phyloP scores from a whole-genome alignment of 1,140 invertebrate species.

The Propsilocerus akamusi region DNA sequence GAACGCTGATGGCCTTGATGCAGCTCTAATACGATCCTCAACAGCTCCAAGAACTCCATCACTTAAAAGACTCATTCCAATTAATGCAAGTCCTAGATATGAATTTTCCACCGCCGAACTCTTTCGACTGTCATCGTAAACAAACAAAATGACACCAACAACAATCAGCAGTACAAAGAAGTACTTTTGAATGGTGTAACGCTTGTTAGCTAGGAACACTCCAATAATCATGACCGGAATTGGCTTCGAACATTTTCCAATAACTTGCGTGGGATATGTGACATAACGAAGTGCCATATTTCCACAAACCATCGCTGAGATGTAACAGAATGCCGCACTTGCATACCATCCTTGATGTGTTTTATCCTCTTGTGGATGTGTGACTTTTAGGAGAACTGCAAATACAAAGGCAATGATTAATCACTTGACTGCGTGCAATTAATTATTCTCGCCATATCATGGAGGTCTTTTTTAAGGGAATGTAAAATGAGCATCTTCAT shows the following conservation, averaged over 20 bases:
- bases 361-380: constrained; percentile 48
- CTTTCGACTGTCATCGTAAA: constrained; percentile 52
- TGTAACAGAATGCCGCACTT: constrained; percentile 66
- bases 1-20: constrained; percentile 69
- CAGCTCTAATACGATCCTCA: constrained; percentile 70
- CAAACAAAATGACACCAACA: constrained; percentile 76
- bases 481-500: too few relatives aligned
- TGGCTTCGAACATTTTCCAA: constrained; percentile 97
- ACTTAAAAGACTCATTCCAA: constrained; percentile 76
- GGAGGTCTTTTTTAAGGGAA: too few relatives aligned
- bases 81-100: constrained; percentile 66
- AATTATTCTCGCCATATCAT: too few relatives aligned
- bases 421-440: too few relatives aligned
- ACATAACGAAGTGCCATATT: constrained; percentile 94
- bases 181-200: constrained; percentile 78
- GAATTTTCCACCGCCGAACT: constrained; percentile 26
- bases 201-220: constrained; percentile 71
- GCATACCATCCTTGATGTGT: constrained; percentile 59
- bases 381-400: constrained; percentile 21
- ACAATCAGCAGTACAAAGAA: constrained; percentile 86
- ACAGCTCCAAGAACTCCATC: constrained; percentile 77
- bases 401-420: not conserved
- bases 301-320: constrained; percentile 88
- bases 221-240: constrained; percentile 96
- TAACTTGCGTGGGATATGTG: constrained; percentile 85